These are phyloP conservation scores for Passer domesticus DNA, from an alignment of 2,113 vertebrate species.

Conservation along the genomic window DNA sequence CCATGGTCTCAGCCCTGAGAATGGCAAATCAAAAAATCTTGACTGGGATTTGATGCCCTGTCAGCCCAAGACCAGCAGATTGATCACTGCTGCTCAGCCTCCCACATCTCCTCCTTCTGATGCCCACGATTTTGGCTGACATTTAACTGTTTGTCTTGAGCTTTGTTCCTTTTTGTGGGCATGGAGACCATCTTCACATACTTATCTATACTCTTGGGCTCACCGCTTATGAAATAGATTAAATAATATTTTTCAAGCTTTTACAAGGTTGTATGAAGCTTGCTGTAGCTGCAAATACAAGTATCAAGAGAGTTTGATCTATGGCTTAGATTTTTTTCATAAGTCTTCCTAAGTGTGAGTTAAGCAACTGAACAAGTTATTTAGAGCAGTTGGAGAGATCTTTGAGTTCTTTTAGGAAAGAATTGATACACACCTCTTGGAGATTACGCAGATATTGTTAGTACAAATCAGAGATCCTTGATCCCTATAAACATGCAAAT, in stretches of 20 bases:
- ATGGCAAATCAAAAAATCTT: background rate
- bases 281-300: background rate
- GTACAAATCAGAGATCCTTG: constrained; percentile 28
- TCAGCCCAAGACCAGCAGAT: background rate
- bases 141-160: background rate
- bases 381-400: background rate
- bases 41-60: background rate
- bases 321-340: background rate
- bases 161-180: background rate
- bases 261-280: background rate
- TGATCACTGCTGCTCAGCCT: background rate
- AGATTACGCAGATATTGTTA: background rate
- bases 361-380: background rate
- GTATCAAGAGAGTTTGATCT: background rate
- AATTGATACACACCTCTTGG: background rate
- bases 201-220: background rate
- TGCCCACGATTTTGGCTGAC: background rate
- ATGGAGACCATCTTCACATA: background rate
- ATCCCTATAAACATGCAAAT: constrained; percentile 28
- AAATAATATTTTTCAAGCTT: background rate
- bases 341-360: background rate
- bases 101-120: background rate
- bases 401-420: background rate
- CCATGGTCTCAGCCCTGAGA: background rate
- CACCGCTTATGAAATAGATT: background rate